phyloP scores from a whole-genome alignment of 2,888 invertebrate genomes.

The Chesias legatella region DNA sequence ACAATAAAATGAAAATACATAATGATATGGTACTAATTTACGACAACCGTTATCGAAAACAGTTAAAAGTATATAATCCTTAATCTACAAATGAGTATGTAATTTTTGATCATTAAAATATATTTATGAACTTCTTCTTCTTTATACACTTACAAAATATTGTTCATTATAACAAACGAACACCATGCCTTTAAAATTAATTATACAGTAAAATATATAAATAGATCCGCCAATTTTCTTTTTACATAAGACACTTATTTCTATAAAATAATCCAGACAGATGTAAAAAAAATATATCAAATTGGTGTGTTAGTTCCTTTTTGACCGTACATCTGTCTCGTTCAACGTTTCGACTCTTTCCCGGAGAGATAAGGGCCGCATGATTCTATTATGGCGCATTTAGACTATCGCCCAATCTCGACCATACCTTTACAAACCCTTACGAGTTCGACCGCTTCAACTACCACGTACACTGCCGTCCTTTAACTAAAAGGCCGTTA shows the following conservation, averaged over 20 bases:
- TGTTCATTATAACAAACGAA: slow-evolving; percentile 32
- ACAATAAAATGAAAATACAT: no score
- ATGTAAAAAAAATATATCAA: slow-evolving; percentile 6
- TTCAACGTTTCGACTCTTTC: no score
- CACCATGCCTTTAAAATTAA: slow-evolving; percentile 37
- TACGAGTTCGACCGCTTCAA: no score
- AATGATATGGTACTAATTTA: not conserved
- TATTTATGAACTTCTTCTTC: slow-evolving; percentile 35
- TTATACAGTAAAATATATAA: slow-evolving; percentile 19
- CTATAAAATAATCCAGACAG: slow-evolving; percentile 15
- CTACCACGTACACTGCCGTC: no score
- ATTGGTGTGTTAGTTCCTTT: no score
- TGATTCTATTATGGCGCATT: no score
- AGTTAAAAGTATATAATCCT: slow-evolving; percentile 23
- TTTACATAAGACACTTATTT: slow-evolving; percentile 20
- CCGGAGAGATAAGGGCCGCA: no score
- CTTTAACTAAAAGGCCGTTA: no score
- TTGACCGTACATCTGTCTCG: slow-evolving; percentile 20
- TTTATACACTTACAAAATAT: slow-evolving; percentile 30
- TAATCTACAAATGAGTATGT: slow-evolving; percentile 66
- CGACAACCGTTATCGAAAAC: not conserved
- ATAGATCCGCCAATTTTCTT: slow-evolving; percentile 43
- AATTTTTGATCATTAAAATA: slow-evolving; percentile 64
- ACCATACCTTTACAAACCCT: no score
- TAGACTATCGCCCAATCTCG: no score